phyloP scores from a whole-genome alignment of 2,888 invertebrate species.

The Mythimna lalbum region DNA sequence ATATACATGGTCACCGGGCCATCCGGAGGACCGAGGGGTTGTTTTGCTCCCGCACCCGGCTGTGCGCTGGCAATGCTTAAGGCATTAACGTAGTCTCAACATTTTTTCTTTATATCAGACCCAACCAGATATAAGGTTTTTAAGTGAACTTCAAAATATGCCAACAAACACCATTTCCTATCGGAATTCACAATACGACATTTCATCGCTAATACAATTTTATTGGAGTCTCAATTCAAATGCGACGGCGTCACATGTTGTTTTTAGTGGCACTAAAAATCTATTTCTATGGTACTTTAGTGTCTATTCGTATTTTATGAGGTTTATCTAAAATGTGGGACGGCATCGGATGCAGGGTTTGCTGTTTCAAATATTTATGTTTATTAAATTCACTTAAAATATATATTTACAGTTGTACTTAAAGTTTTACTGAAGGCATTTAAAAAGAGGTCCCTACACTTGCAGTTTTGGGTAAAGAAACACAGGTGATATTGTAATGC shows the following conservation, averaged over 20 bases:
- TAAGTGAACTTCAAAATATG: not conserved
- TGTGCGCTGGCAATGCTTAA: too few species aligned
- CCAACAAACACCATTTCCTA: not conserved
- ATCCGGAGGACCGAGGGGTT: too few species aligned
- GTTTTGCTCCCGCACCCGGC: too few species aligned
- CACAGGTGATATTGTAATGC: too few species aligned
- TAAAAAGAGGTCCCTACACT: too few species aligned
- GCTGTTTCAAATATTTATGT: not conserved
- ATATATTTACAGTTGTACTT: too few species aligned
- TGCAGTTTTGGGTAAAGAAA: too few species aligned
- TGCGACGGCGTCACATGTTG: slow-evolving; percentile 29
- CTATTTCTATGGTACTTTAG: slow-evolving; percentile 50
- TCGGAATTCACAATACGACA: slow-evolving; percentile 18
- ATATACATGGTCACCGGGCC: too few species aligned
- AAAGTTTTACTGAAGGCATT: too few species aligned
- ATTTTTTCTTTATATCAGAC: too few species aligned
- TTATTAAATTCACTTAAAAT: not conserved
- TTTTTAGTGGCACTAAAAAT: slow-evolving; percentile 52
- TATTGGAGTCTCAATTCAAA: slow-evolving; percentile 41
- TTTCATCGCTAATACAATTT: slow-evolving; percentile 41
- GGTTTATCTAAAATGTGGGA: slow-evolving; percentile 39
- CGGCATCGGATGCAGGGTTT: not conserved
- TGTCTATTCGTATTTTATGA: slow-evolving; percentile 40
- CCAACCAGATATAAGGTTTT: not conserved
- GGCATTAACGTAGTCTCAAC: too few species aligned